Evolutionary conservation across 2,888 invertebrate species (phyloP).

Genomic region (Apeira syringaria): DNA sequence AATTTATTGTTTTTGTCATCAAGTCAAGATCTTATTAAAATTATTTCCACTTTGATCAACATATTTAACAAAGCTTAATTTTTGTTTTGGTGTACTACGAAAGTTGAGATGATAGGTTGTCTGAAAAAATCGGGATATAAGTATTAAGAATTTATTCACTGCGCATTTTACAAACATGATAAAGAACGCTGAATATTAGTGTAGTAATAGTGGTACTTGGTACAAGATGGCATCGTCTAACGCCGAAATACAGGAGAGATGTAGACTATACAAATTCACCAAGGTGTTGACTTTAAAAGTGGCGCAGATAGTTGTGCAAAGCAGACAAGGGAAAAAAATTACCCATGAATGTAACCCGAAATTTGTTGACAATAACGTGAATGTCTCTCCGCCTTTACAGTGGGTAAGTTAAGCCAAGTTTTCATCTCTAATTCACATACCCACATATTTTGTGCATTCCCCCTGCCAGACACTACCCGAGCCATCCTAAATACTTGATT

Average conservation of each 20-base stretch:
- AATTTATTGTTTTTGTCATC: no score
- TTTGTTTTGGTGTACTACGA: no score
- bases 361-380: conserved; percentile 47
- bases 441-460: no score
- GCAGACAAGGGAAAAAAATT: conserved; percentile 93
- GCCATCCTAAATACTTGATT: no score
- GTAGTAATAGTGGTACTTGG: conserved; percentile 14
- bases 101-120: no score
- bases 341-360: conserved; percentile 55
- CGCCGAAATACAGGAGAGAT: conserved; percentile 83
- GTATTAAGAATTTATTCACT: conserved; percentile 28
- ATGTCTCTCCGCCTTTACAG: conserved; percentile 55
- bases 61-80: no score
- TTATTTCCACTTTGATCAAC: no score
- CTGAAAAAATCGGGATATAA: no score
- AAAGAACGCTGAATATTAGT: conserved; percentile 20
- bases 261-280: conserved; percentile 94
- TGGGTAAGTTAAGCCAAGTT: no score
- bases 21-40: no score
- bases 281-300: conserved; percentile 94
- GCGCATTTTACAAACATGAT: conserved; percentile 35
- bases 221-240: conserved; percentile 56
- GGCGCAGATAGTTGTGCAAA: conserved; percentile 96
- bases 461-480: no score
- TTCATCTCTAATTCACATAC: no score